A percentile compares a stretch with the other conserved stretches of the same genome.
These are phyloP conservation scores for Xylophagus ater DNA, from an alignment of 2,888 invertebrate species.

Conservation along the genomic window DNA sequence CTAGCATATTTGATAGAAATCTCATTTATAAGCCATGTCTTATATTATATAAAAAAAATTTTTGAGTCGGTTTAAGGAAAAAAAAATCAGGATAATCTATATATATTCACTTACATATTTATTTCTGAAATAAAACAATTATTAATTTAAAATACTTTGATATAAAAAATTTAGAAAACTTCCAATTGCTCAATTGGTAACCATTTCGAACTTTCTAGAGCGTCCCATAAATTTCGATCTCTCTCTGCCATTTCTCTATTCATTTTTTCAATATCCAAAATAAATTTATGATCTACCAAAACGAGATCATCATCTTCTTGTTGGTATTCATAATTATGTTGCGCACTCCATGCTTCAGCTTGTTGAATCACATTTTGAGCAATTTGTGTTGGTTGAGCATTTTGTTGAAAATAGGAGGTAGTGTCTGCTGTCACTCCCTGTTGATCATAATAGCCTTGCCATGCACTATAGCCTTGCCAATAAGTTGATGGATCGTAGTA, in stretches of 20 bases:
- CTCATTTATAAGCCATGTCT: too few relatives aligned
- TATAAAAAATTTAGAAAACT: slow-evolving; percentile 38
- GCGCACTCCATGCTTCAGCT: slow-evolving; percentile 43
- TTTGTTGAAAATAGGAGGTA: too few relatives aligned
- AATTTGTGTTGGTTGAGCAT: slow-evolving; percentile 18
- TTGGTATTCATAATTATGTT: slow-evolving; percentile 36
- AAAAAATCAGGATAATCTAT: too few relatives aligned
- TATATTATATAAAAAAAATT: too few relatives aligned
- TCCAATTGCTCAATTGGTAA: slow-evolving; percentile 65
- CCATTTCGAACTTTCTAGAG: slow-evolving; percentile 74
- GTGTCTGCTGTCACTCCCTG: slow-evolving; percentile 37
- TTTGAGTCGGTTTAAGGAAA: too few relatives aligned
- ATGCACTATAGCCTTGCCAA: slow-evolving; percentile 78
- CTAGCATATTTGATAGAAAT: too few relatives aligned
- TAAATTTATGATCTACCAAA: slow-evolving; percentile 67
- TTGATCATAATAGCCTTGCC: slow-evolving; percentile 63
- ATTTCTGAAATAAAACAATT: too few relatives aligned
- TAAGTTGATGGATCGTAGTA: slow-evolving; percentile 76
- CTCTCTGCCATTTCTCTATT: slow-evolving; percentile 67
- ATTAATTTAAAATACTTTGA: neutral
- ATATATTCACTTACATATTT: too few relatives aligned
- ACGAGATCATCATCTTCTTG: slow-evolving; percentile 55
- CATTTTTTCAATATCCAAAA: slow-evolving; percentile 61
- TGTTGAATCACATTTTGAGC: slow-evolving; percentile 33
- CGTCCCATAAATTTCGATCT: slow-evolving; percentile 69